Evolutionary conservation across 2,113 vertebrate genomes (phyloP), one percentile per base, ranked within the genome.

Genomic region (Heterocephalus glaber): DNA sequence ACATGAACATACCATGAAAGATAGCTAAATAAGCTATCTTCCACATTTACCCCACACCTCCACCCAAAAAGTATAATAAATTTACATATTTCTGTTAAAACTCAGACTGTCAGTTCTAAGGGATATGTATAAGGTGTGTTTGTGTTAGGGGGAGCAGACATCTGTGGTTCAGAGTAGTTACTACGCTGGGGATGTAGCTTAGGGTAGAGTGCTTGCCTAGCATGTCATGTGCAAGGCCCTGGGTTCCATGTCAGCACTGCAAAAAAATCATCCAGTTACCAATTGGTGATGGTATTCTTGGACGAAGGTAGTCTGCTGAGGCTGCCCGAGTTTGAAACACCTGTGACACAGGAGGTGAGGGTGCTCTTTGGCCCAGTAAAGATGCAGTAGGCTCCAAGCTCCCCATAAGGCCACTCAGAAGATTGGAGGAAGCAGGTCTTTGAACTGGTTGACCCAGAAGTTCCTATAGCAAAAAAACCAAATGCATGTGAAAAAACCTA

Each of bases 261-360:
- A 61, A 24, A 33, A 52, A 76, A 54, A 54, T 47, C 19, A 54
- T 90, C 96, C 77, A 96, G 52, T 96, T 98, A 99, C 99, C 99
- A 87, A 99, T 93, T 94, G 99, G 98, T 63, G 99, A 99, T 5
- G 98, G 99, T 97, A 99, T 98, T 70, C 98, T 98, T 19, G 99
- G 98, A 84, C 98, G 99, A 97, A 99, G 99, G 97, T 99, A 99
- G 95, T 99, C 99, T 0, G 99, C 99, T 0, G 99, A 99, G 17
- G 99, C 98, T 7, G 99, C 98, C 96, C 99, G 99, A 33, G 99
- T 98, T 44, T 99, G 98, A 97, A 99, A 99, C 61, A 99, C 98
- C 0, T 98, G 95, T 7, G 98, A 96, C 2, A 98, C 86, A 4
- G 99, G 99, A n/a, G 98, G 99, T 54, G 99, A 99, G 0, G 99